Evolutionary conservation across 2,797 vertebrate species (phyloP), one percentile per base, ranked within the genome.

Genomic region (Arnoldichthys spilopterus): DNA sequence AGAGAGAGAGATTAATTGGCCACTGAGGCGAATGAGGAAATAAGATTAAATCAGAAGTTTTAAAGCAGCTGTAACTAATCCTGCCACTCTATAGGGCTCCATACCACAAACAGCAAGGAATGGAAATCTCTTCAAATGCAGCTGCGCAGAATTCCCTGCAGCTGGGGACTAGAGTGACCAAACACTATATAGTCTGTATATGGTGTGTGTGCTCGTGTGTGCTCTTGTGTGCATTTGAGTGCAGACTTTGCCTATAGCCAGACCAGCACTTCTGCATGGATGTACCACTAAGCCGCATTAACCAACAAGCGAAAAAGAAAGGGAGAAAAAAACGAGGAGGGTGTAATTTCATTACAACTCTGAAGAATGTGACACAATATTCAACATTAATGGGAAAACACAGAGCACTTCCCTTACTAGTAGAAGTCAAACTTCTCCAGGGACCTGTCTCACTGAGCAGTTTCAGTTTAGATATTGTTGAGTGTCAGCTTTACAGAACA

Each of bases 41-140:
- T 67, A 15, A 85, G 91, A 93, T 93, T 89, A 87, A 85, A 93
- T 92, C 91, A 87, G 88, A 91, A 92, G 88, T 91, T 74, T 90
- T 91, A 89, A 92, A 92, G 89, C 88, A 71, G 56, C 76, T 67
- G 59, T 74, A 83, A 72, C 75, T 74, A 64, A 77, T 83, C 74
- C 64, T 24, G 64, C 45, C 24, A 66, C 66, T 81, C 40, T 81
- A 51, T 43, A 78, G 40, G 68, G 18, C 66, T 74, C 64, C 22
- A 68, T 59, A 81, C 53, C 16, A 63, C 53, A 76, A 76, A 77
- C 72, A 68, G 37, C n/a, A 12, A 63, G 47, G 45, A 16, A 28
- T 32, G 22, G 28, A 22, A 40, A 77, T 80, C 77, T 61, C 40
- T 22, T 80, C 72, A 54, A 22, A 61, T 37, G 11, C 32, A 3